Conservation (phyloP, 2,888 invertebrate species). For the Oxytorus armatus region DNA sequence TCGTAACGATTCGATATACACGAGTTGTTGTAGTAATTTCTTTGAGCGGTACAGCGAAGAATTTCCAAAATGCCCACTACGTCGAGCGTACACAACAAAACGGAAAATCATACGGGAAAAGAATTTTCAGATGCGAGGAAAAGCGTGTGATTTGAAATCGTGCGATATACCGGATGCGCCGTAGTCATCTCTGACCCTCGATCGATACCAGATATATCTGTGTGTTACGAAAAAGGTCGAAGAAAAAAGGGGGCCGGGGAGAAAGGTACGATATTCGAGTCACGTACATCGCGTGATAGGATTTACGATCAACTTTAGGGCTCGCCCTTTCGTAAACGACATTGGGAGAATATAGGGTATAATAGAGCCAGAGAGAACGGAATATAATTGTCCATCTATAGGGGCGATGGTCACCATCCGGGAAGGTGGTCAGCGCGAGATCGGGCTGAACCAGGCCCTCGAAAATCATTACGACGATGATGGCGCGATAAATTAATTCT, state of each 20-base stretch:
- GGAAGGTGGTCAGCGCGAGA: background rate
- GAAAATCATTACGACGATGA: slow-evolving; percentile 1
- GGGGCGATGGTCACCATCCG: background rate
- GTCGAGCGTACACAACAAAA: too few species aligned
- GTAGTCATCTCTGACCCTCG: too few species aligned
- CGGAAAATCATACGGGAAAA: too few species aligned
- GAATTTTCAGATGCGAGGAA: too few species aligned
- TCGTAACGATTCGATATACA: too few species aligned
- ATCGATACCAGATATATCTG: too few species aligned
- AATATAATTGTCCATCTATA: slow-evolving; percentile 2
- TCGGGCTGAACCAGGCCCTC: slow-evolving; percentile 4
- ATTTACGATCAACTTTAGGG: slow-evolving; percentile 38
- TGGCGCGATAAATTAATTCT: slow-evolving; percentile 37
- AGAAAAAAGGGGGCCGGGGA: background rate
- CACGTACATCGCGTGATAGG: slow-evolving; percentile 48
- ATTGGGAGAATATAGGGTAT: slow-evolving; percentile 17
- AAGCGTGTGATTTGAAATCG: too few species aligned
- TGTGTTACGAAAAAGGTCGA: background rate
- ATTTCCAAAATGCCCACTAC: too few species aligned
- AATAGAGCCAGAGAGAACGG: background rate
- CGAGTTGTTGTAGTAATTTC: too few species aligned
- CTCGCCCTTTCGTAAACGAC: slow-evolving; percentile 2
- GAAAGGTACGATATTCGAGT: slow-evolving; percentile 50
- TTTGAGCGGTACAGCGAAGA: too few species aligned
- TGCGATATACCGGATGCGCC: too few species aligned